phyloP scores from a whole-genome alignment of 2,797 vertebrate species.

The Orestias chungarensis region DNA sequence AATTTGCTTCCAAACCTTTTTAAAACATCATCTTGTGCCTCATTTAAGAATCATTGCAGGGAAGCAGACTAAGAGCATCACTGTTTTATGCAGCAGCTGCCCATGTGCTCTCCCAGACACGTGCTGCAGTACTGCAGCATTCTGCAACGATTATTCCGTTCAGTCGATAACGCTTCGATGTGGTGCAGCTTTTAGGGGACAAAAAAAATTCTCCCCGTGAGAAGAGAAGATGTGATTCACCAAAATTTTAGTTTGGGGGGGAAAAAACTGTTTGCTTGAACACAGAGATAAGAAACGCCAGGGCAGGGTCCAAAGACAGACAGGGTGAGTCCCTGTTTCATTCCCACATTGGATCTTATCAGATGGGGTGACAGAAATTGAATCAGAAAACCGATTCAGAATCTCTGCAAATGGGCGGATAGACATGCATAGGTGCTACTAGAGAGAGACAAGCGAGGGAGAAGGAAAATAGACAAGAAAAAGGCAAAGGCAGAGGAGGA shows the following conservation, averaged over 20 bases:
- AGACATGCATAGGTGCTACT: slow-evolving; percentile 76
- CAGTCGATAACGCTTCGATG: slow-evolving; percentile 15
- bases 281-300: slow-evolving; percentile 45
- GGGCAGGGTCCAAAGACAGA: slow-evolving; percentile 28
- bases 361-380: slow-evolving; percentile 51
- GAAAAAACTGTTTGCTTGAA: slow-evolving; percentile 31
- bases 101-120: slow-evolving; percentile 33
- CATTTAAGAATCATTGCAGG: slow-evolving; percentile 14
- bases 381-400: slow-evolving; percentile 15
- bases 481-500: slow-evolving; percentile 34
- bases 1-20: no score
- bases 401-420: slow-evolving; percentile 43
- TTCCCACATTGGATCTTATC: slow-evolving; percentile 62
- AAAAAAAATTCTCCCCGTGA: not conserved
- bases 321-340: slow-evolving; percentile 45
- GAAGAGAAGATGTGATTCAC: not conserved
- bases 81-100: slow-evolving; percentile 29
- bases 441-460: slow-evolving; percentile 26
- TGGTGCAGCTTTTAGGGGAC: slow-evolving; percentile 20
- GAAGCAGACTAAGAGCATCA: slow-evolving; percentile 11
- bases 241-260: slow-evolving; percentile 11
- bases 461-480: slow-evolving; percentile 23
- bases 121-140: slow-evolving; percentile 63
- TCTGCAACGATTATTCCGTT: slow-evolving; percentile 51
- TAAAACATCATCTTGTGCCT: not conserved